These are phyloP conservation scores for Falcaria lacertinaria DNA, from an alignment of 2,888 invertebrate genomes.

Conservation along the genomic window DNA sequence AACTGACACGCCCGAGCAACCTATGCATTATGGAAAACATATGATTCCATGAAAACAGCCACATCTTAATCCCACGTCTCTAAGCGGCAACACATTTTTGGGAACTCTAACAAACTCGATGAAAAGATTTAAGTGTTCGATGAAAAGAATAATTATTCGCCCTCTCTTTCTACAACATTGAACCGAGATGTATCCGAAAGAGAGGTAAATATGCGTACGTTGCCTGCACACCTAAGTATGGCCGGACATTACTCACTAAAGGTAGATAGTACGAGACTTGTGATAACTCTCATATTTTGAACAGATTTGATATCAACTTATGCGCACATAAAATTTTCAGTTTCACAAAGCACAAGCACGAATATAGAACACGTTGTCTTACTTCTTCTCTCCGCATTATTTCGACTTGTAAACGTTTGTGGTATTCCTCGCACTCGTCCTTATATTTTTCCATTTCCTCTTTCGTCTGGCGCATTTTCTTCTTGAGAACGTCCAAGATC, in stretches of 20 bases:
- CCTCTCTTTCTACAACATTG: slow-evolving; percentile 54
- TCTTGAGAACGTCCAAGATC: slow-evolving; percentile 97
- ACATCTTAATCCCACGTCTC: slow-evolving; percentile 21
- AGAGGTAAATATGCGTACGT: slow-evolving; percentile 77
- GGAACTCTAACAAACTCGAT: slow-evolving; percentile 44
- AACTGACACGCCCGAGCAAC: slow-evolving; percentile 43
- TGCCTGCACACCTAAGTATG: slow-evolving; percentile 78
- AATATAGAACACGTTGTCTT: slow-evolving; percentile 80
- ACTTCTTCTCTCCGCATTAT: slow-evolving; percentile 98
- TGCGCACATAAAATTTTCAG: slow-evolving; percentile 37
- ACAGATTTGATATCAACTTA: slow-evolving; percentile 41
- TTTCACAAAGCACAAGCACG: slow-evolving; percentile 59
- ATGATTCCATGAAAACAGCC: slow-evolving; percentile 27
- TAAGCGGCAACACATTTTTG: slow-evolving; percentile 36
- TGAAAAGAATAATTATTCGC: slow-evolving; percentile 55
- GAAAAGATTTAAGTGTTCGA: slow-evolving; percentile 46
- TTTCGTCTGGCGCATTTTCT: slow-evolving; percentile 99
- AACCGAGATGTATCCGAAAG: slow-evolving; percentile 58
- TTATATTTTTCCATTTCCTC: slow-evolving; percentile 99
- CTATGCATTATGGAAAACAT: slow-evolving; percentile 37
- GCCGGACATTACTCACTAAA: slow-evolving; percentile 80
- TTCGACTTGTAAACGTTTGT: slow-evolving; percentile 96
- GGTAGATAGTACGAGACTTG: slow-evolving; percentile 67
- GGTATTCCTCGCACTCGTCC: slow-evolving; percentile 97
- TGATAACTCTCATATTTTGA: slow-evolving; percentile 60